Percentiles rank a stretch among this genome's conserved stretches.
phyloP scores from a whole-genome alignment of 2,113 vertebrate genomes.

The Tiliqua scincoides region DNA sequence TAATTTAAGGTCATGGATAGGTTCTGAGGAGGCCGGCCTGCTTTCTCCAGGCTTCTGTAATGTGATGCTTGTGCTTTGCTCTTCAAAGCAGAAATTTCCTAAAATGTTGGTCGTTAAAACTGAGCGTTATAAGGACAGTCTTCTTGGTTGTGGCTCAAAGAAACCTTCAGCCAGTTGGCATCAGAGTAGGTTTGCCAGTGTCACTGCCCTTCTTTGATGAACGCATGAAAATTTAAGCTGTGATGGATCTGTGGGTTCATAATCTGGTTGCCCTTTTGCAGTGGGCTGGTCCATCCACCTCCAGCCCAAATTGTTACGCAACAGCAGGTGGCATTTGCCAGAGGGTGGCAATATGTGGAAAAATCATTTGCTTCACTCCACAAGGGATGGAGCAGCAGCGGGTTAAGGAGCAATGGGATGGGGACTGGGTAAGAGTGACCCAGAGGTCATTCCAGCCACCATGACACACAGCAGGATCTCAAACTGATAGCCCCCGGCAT shows the following conservation, averaged over 20 bases:
- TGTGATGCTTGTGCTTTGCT: not conserved
- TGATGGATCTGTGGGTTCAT: no score
- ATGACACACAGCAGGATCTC: no score
- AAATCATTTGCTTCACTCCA: no score
- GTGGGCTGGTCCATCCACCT: not conserved
- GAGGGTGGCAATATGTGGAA: not conserved
- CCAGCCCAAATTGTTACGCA: not conserved
- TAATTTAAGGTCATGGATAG: slow-evolving; percentile 31
- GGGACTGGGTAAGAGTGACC: no score
- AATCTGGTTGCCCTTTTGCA: not conserved
- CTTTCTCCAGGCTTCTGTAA: not conserved
- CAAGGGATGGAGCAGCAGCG: no score
- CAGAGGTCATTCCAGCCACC: no score
- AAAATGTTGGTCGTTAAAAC: not conserved
- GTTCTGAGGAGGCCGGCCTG: slow-evolving; percentile 21
- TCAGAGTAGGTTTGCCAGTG: no score
- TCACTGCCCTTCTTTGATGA: not conserved
- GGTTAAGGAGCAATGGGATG: no score
- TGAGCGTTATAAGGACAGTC: not conserved
- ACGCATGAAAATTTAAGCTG: not conserved
- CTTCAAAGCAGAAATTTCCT: not conserved
- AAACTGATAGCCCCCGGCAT: no score
- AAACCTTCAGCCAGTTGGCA: not conserved
- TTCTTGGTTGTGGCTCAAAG: not conserved
- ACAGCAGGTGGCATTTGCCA: not conserved